phyloP scores from a whole-genome alignment of 1,140 invertebrate species.

The Tigriopus japonicus region DNA sequence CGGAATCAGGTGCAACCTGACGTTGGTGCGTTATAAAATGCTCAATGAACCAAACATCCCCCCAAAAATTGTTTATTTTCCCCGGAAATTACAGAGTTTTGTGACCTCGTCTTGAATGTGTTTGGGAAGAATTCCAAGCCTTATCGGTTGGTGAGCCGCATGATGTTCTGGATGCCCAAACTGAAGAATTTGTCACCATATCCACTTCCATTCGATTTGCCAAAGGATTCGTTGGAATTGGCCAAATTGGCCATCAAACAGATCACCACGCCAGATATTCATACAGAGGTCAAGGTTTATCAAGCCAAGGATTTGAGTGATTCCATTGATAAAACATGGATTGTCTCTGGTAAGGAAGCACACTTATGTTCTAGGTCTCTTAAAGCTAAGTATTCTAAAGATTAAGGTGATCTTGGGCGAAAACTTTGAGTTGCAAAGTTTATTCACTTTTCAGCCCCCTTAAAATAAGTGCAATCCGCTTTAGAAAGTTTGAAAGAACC shows the following conservation, averaged over 20 bases:
- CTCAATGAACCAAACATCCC: too few relatives aligned
- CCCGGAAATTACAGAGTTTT: background rate
- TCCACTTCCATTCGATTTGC: slow-evolving; percentile 51
- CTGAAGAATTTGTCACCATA: slow-evolving; percentile 80
- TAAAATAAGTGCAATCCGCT: too few relatives aligned
- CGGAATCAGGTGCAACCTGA: slow-evolving; percentile 67
- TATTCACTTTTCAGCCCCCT: too few relatives aligned
- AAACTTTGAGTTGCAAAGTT: too few relatives aligned
- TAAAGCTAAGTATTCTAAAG: too few relatives aligned
- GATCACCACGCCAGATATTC: slow-evolving; percentile 66
- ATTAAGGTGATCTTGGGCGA: too few relatives aligned
- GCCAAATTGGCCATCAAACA: slow-evolving; percentile 63
- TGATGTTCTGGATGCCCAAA: slow-evolving; percentile 98
- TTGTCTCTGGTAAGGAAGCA: slow-evolving; percentile 61
- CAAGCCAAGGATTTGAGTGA: slow-evolving; percentile 39
- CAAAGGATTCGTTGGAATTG: slow-evolving; percentile 52
- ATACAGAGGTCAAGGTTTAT: slow-evolving; percentile 45
- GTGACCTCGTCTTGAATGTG: slow-evolving; percentile 48
- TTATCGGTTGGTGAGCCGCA: slow-evolving; percentile 61
- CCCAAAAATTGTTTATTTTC: too few relatives aligned
- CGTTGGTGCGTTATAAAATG: too few relatives aligned
- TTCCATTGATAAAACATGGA: slow-evolving; percentile 75
- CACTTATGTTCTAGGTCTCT: too few relatives aligned
- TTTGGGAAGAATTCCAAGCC: slow-evolving; percentile 63
- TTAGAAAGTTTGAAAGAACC: too few relatives aligned